A percentile compares a stretch with the other conserved stretches of the same genome.
Evolutionary conservation across 2,113 vertebrate species (phyloP).

Genomic region (Siniperca knerii): DNA sequence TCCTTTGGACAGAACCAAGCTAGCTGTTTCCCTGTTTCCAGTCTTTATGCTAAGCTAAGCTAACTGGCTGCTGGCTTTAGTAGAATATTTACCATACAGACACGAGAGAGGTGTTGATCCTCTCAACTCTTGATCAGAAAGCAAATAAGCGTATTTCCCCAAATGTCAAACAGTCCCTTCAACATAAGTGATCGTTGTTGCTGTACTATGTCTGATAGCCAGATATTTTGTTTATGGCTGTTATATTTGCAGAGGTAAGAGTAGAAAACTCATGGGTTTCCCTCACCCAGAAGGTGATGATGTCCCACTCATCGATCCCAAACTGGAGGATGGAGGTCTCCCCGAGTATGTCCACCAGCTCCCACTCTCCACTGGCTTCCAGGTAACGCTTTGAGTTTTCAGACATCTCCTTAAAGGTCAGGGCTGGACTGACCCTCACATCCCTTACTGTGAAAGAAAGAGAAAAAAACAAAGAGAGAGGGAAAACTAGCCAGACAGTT

Average conservation of each 20-base stretch:
- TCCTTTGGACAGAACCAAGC: too few relatives aligned
- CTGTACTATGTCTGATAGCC: background rate
- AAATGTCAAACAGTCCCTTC: too few relatives aligned
- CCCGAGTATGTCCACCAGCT: constrained; percentile 81
- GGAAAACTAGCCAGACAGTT: background rate
- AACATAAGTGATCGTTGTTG: too few relatives aligned
- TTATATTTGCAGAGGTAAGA: background rate
- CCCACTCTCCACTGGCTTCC: constrained; percentile 87
- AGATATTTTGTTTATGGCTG: background rate
- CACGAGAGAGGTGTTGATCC: too few relatives aligned
- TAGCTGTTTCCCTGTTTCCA: too few relatives aligned
- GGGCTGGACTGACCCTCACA: constrained; percentile 82
- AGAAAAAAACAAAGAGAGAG: background rate
- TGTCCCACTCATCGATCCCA: constrained; percentile 88
- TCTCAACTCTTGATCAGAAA: too few relatives aligned
- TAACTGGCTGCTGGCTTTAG: too few relatives aligned
- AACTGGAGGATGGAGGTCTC: constrained; percentile 81
- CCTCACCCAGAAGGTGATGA: constrained; percentile 87
- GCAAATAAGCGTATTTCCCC: too few relatives aligned
- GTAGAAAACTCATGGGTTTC: background rate
- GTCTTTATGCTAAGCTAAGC: too few relatives aligned
- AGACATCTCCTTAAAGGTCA: constrained; percentile 85
- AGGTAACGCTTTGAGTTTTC: constrained; percentile 85
- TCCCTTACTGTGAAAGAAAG: constrained; percentile 76
- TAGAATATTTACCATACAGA: too few relatives aligned